Conservation (phyloP, 1,140 invertebrate genomes). For the Drosophila equinoxialis region DNA sequence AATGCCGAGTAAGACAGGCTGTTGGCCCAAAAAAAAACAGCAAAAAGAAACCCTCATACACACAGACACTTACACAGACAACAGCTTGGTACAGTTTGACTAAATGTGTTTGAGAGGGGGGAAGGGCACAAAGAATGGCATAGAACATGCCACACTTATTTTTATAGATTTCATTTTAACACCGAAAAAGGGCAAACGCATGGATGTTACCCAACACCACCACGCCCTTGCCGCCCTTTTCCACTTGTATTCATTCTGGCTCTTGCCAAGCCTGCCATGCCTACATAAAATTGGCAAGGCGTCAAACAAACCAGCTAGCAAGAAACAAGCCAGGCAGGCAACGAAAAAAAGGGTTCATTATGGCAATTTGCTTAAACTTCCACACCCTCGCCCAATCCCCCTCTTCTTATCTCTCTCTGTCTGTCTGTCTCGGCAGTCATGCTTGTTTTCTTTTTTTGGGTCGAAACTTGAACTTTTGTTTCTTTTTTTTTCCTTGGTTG, state of each 20-base stretch:
- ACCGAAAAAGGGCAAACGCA: slow-evolving; percentile 81
- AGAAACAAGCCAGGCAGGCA: slow-evolving; percentile 23
- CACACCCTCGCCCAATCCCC: slow-evolving; percentile 16
- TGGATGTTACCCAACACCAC: slow-evolving; percentile 35
- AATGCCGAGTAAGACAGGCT: slow-evolving; percentile 66
- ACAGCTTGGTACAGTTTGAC: slow-evolving; percentile 48
- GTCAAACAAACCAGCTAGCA: slow-evolving; percentile 60
- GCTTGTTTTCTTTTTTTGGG: not conserved
- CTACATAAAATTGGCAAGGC: slow-evolving; percentile 80
- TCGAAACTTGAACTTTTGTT: slow-evolving; percentile 54
- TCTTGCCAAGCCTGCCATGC: slow-evolving; percentile 50
- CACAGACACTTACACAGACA: slow-evolving; percentile 44
- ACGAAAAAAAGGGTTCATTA: slow-evolving; percentile 78
- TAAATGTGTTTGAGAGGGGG: not conserved
- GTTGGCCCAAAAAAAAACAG: slow-evolving; percentile 35
- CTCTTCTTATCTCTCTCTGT: not conserved
- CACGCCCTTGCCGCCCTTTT: slow-evolving; percentile 19
- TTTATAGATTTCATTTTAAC: slow-evolving; percentile 82
- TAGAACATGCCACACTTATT: slow-evolving; percentile 81
- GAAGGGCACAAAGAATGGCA: slow-evolving; percentile 49
- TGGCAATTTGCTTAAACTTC: slow-evolving; percentile 80
- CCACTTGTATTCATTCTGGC: slow-evolving; percentile 27
- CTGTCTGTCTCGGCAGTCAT: not conserved
- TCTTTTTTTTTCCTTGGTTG: slow-evolving; percentile 28
- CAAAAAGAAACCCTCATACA: slow-evolving; percentile 39